phyloP scores from a whole-genome alignment of 2,888 invertebrate species.

The Trachelus iudaicus region DNA sequence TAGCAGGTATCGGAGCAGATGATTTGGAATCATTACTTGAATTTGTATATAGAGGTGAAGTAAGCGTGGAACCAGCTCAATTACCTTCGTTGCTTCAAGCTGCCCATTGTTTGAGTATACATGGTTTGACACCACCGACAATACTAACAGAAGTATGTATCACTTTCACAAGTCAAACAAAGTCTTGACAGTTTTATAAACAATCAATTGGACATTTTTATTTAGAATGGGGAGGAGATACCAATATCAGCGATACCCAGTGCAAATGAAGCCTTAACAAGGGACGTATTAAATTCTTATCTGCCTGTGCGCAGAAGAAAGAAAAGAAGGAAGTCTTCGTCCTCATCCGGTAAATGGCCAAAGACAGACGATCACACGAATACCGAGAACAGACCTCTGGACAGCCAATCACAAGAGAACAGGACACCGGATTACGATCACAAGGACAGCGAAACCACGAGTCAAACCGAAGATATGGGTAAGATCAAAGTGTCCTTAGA shows the following conservation, averaged over 20 bases:
- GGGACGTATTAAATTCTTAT: slow-evolving; percentile 67
- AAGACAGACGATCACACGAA: slow-evolving; percentile 37
- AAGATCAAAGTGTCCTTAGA: slow-evolving; percentile 21
- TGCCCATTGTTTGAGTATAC: slow-evolving; percentile 73
- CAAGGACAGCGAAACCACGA: slow-evolving; percentile 46
- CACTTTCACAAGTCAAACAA: neutral
- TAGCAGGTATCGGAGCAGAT: slow-evolving; percentile 72
- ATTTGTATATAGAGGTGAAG: slow-evolving; percentile 74
- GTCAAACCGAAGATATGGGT: slow-evolving; percentile 52
- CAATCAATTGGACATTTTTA: slow-evolving; percentile 7
- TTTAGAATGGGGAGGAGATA: slow-evolving; percentile 58
- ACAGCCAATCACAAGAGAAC: slow-evolving; percentile 33
- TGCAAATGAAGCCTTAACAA: slow-evolving; percentile 62
- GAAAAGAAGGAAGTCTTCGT: slow-evolving; percentile 67
- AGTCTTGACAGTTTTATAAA: slow-evolving; percentile 1
- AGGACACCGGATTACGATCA: slow-evolving; percentile 45
- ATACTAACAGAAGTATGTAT: slow-evolving; percentile 59
- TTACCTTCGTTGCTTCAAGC: slow-evolving; percentile 73
- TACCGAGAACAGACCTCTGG: slow-evolving; percentile 36
- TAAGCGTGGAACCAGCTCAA: slow-evolving; percentile 73
- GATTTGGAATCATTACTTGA: slow-evolving; percentile 73
- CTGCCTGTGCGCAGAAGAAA: slow-evolving; percentile 69
- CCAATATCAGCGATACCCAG: slow-evolving; percentile 57
- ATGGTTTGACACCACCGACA: slow-evolving; percentile 69
- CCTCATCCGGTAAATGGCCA: slow-evolving; percentile 54